A percentile compares a stretch with the other conserved stretches of the same genome.
phyloP scores from a whole-genome alignment of 2,797 vertebrate genomes.

The Coendou prehensilis region DNA sequence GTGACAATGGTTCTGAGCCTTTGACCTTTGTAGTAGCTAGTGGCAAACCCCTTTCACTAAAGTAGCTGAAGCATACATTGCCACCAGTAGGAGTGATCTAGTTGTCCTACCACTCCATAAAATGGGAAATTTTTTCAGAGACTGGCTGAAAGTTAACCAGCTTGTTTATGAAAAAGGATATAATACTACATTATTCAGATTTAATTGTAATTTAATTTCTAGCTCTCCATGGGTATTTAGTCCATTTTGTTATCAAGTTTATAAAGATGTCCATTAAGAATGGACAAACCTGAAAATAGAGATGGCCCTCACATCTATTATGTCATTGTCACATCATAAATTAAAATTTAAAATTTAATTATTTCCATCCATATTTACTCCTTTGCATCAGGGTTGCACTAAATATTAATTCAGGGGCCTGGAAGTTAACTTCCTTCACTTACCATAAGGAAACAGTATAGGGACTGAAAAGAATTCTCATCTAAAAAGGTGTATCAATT shows the following conservation, averaged over 20 bases:
- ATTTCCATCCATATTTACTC: not conserved
- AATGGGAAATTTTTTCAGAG: not conserved
- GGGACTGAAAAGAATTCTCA: not conserved
- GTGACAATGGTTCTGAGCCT: not conserved
- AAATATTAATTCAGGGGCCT: not conserved
- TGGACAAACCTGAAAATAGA: not conserved
- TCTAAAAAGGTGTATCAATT: not conserved
- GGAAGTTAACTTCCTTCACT: not conserved
- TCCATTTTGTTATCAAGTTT: not conserved
- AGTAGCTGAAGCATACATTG: not conserved
- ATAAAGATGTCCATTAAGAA: not conserved
- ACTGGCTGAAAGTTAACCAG: not conserved
- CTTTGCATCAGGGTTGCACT: not conserved
- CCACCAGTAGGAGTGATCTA: not conserved
- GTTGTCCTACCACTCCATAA: not conserved
- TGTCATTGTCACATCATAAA: not conserved
- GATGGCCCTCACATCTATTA: not conserved
- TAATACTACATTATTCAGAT: not conserved
- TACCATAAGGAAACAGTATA: not conserved
- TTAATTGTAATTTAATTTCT: not conserved
- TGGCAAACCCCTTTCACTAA: not conserved
- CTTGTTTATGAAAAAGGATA: not conserved
- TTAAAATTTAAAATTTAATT: not conserved
- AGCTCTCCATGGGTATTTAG: not conserved
- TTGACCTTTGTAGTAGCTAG: not conserved